Percentiles rank a stretch among this genome's conserved stretches.
Conservation (phyloP, 1,140 invertebrate species). For the Lepidurus packardi region DNA sequence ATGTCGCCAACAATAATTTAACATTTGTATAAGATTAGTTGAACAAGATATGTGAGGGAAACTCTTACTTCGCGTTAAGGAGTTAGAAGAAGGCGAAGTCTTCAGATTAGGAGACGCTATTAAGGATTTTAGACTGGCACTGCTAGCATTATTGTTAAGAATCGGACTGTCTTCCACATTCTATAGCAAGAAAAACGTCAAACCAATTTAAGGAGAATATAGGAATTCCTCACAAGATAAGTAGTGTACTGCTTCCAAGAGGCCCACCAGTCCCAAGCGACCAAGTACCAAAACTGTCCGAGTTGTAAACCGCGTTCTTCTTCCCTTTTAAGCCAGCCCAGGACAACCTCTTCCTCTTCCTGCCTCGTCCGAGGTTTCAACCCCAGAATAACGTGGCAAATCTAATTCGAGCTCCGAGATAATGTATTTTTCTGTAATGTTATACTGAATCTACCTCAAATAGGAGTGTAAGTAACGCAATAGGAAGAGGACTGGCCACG, state of each 20-base stretch:
- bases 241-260: constrained; percentile 67
- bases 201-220: neutral
- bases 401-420: constrained; percentile 46
- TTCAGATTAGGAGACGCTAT: neutral
- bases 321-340: constrained; percentile 70
- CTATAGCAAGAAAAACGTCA: neutral
- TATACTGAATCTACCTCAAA: constrained; percentile 16
- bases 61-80: constrained; percentile 1
- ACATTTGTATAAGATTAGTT: no score
- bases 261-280: constrained; percentile 76
- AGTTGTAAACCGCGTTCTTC: constrained; percentile 62
- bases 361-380: constrained; percentile 67
- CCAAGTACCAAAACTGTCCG: constrained; percentile 81
- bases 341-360: constrained; percentile 73
- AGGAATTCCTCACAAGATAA: constrained; percentile 37
- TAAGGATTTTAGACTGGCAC: neutral
- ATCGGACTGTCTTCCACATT: neutral
- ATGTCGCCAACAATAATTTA: no score
- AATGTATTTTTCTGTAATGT: neutral
- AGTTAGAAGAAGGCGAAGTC: neutral
- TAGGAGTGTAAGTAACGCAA: neutral
- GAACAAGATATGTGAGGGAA: no score
- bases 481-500: constrained; percentile 49
- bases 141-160: neutral
- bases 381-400: constrained; percentile 82